A percentile compares a stretch with the other conserved stretches of the same genome.
Evolutionary conservation across 2,888 invertebrate species (phyloP).

Genomic region (Troilus luridus): DNA sequence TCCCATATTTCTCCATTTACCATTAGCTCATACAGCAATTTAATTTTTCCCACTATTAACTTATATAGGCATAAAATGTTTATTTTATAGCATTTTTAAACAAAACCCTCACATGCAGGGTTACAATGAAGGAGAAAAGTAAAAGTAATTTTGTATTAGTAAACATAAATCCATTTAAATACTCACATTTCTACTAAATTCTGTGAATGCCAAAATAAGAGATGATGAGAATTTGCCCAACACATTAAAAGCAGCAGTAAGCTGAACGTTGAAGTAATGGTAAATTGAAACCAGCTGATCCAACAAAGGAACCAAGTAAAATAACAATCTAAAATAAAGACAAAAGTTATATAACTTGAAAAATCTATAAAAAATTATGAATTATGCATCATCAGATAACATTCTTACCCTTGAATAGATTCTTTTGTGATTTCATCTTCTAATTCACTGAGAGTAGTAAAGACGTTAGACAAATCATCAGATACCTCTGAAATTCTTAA

Average conservation of each 20-base stretch:
- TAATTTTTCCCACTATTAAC: too few relatives aligned
- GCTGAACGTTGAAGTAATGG: constrained; percentile 85
- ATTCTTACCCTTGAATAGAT: constrained; percentile 56
- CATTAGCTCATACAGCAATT: too few relatives aligned
- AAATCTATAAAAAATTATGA: background rate
- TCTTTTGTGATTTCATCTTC: constrained; percentile 43
- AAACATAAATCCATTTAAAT: background rate
- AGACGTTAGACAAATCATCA: constrained; percentile 52
- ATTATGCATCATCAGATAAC: too few relatives aligned
- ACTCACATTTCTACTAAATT: constrained; percentile 80
- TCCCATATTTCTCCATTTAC: too few relatives aligned
- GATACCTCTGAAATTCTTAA: constrained; percentile 73
- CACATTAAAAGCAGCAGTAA: constrained; percentile 83
- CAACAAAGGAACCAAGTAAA: constrained; percentile 78
- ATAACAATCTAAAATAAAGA: constrained; percentile 68
- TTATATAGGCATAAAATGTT: too few relatives aligned
- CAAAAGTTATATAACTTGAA: constrained; percentile 39
- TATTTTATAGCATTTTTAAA: background rate
- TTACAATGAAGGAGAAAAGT: background rate
- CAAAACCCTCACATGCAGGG: background rate
- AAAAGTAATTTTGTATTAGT: background rate
- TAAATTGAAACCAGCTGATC: constrained; percentile 82
- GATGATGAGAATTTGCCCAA: constrained; percentile 88
- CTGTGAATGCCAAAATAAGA: constrained; percentile 86
- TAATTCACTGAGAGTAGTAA: constrained; percentile 15